Percentiles rank a stretch among this genome's conserved stretches.
Conservation (phyloP, 2,888 invertebrate genomes). For the Labia minor region DNA sequence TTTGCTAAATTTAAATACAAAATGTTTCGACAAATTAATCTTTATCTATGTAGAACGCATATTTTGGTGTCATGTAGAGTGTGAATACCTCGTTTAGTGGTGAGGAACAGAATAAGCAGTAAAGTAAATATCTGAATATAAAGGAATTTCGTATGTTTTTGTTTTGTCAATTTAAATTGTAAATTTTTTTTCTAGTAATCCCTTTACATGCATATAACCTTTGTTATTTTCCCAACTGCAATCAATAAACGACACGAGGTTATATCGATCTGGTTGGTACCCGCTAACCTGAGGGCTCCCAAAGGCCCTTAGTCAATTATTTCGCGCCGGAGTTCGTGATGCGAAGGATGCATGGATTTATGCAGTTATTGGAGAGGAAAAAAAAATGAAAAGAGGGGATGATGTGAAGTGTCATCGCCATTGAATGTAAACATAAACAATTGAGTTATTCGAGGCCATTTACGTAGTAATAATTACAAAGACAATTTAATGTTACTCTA, state of each 20-base stretch:
- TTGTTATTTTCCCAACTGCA: constrained; percentile 1
- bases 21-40: too few relatives aligned
- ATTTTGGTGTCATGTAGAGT: too few relatives aligned
- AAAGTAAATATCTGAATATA: too few relatives aligned
- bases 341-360: neutral
- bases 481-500: neutral
- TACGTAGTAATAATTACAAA: neutral
- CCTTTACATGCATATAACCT: neutral
- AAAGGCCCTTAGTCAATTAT: constrained; percentile 13
- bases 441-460: neutral
- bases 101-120: too few relatives aligned
- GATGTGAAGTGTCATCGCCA: too few relatives aligned
- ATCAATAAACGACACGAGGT: constrained; percentile 7
- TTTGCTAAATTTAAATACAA: too few relatives aligned
- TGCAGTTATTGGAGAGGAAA: neutral
- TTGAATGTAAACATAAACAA: neutral
- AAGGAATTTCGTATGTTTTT: too few relatives aligned
- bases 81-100: too few relatives aligned
- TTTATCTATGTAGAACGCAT: too few relatives aligned
- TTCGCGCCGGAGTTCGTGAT: neutral
- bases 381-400: too few relatives aligned
- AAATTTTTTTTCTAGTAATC: constrained; percentile 8
- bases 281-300: constrained; percentile 1
- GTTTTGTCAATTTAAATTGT: neutral
- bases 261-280: constrained; percentile 13